Conservation (phyloP, 2,113 vertebrate genomes). For the Sigmodon hispidus region DNA sequence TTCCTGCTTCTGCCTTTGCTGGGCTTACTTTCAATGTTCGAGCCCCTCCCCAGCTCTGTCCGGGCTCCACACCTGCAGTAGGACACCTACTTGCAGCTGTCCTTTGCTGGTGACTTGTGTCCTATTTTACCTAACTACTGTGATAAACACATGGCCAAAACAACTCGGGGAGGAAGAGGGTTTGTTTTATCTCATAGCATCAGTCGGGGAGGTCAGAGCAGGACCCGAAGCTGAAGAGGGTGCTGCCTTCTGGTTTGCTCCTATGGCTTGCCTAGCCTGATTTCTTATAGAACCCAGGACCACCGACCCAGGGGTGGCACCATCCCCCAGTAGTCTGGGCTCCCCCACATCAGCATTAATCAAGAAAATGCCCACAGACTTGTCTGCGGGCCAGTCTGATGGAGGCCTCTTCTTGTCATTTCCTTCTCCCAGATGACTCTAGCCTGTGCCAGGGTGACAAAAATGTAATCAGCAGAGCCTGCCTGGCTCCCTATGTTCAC, state of each 20-base stretch:
- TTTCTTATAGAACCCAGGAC: background rate
- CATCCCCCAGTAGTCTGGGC: background rate
- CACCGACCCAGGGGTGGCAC: background rate
- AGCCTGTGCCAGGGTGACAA: background rate
- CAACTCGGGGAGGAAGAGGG: background rate
- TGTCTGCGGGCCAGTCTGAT: background rate
- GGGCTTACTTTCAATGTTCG: background rate
- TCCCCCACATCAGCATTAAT: background rate
- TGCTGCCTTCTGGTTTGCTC: background rate
- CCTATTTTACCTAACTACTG: background rate
- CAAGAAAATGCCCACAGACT: background rate
- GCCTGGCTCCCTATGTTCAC: accelerated
- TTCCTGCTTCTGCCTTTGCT: background rate
- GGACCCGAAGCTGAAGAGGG: background rate
- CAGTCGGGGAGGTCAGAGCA: background rate
- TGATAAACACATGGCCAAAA: background rate
- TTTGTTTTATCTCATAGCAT: background rate
- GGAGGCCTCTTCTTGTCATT: background rate
- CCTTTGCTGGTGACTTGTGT: background rate
- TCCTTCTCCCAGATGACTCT: background rate
- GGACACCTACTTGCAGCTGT: background rate
- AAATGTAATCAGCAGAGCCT: background rate
- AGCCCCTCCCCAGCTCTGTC: background rate
- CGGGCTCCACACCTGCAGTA: background rate
- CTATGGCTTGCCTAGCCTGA: too few species aligned